Percentiles rank a stretch among this genome's conserved stretches.
These are phyloP conservation scores for Scaptomyza caliginosa DNA, from an alignment of 2,888 invertebrate species.

Conservation along the genomic window DNA sequence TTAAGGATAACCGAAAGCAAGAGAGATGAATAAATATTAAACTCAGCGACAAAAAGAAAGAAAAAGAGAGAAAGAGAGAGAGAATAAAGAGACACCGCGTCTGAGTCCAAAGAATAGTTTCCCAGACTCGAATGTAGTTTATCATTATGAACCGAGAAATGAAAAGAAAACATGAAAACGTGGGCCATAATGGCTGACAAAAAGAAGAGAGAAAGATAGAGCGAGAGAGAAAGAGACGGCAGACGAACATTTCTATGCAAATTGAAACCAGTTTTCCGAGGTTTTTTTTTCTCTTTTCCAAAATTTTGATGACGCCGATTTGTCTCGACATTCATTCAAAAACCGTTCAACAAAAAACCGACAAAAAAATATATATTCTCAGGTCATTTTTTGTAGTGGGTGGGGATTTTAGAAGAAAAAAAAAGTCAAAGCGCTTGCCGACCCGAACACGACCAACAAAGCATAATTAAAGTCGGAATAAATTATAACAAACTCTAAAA, in stretches of 20 bases:
- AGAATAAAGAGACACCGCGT: conserved; percentile 50
- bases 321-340: conserved; percentile 79
- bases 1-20: too few species aligned
- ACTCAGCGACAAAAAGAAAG: too few species aligned
- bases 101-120: conserved; percentile 32
- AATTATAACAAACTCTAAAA: conserved; percentile 72
- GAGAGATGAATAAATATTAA: too few species aligned
- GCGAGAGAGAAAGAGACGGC: conserved; percentile 40
- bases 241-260: conserved; percentile 69
- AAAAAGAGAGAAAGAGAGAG: neutral
- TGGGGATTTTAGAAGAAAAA: conserved; percentile 27
- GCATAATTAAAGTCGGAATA: conserved; percentile 74
- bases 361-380: conserved; percentile 1
- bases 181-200: conserved; percentile 21
- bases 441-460: conserved; percentile 43
- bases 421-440: conserved; percentile 47
- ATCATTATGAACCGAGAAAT: conserved; percentile 43
- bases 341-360: conserved; percentile 48
- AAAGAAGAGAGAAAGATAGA: conserved; percentile 8
- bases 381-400: neutral
- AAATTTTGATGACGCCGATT: conserved; percentile 82
- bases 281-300: conserved; percentile 51
- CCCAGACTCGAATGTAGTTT: conserved; percentile 51
- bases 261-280: conserved; percentile 67
- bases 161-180: conserved; percentile 4